Conservation (phyloP, 2,888 invertebrate genomes). For the Loripinus fragilis region DNA sequence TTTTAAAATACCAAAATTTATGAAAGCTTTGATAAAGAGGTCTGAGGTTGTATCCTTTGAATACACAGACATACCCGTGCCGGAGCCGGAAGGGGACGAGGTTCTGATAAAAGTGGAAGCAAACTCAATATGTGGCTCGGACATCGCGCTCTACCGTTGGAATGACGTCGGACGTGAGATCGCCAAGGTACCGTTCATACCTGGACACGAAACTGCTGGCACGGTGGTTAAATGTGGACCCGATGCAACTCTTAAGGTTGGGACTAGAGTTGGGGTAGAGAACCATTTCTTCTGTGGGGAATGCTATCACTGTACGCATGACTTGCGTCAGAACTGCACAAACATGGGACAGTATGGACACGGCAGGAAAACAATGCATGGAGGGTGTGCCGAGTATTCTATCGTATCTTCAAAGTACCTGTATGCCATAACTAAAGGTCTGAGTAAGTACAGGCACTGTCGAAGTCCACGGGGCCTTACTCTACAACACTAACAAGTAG, state of each 20-base stretch:
- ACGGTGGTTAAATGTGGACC: slow-evolving; percentile 80
- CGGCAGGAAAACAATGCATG: slow-evolving; percentile 77
- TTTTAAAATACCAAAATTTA: slow-evolving; percentile 51
- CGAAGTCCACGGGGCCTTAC: too few species aligned
- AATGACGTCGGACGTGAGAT: slow-evolving; percentile 75
- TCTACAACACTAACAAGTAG: too few species aligned
- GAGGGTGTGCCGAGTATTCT: slow-evolving; percentile 80
- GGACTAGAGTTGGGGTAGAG: slow-evolving; percentile 77
- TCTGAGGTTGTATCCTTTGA: slow-evolving; percentile 72
- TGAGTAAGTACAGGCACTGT: slow-evolving; percentile 76
- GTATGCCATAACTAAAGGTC: slow-evolving; percentile 68
- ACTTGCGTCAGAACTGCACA: slow-evolving; percentile 73
- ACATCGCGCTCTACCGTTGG: slow-evolving; percentile 79
- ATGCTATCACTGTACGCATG: slow-evolving; percentile 77
- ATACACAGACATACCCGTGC: slow-evolving; percentile 71
- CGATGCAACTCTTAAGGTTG: slow-evolving; percentile 69
- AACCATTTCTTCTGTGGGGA: slow-evolving; percentile 79
- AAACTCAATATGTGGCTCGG: slow-evolving; percentile 79
- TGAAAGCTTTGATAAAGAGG: slow-evolving; percentile 77
- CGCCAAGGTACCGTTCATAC: slow-evolving; percentile 78
- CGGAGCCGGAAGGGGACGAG: slow-evolving; percentile 74
- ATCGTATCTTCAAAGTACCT: slow-evolving; percentile 77
- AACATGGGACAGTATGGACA: slow-evolving; percentile 81
- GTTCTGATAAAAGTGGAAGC: slow-evolving; percentile 72
- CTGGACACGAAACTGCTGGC: slow-evolving; percentile 79